phyloP scores from a whole-genome alignment of 2,888 invertebrate genomes.

The Drosophila heteroneura region DNA sequence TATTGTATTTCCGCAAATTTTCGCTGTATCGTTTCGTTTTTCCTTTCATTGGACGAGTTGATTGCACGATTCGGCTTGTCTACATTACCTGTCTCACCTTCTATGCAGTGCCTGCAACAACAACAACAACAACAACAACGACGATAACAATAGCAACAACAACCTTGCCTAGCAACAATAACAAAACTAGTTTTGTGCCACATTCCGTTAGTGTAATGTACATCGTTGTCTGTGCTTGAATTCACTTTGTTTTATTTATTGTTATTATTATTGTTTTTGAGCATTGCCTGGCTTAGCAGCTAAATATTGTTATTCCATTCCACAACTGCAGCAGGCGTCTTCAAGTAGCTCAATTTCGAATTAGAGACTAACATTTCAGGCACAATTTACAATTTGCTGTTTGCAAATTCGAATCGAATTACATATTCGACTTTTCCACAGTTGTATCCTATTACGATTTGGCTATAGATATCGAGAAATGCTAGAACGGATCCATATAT shows the following conservation, averaged over 20 bases:
- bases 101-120: constrained; percentile 28
- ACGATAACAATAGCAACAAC: constrained; percentile 8
- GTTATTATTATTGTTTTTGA: background rate
- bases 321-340: background rate
- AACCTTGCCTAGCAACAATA: constrained; percentile 44
- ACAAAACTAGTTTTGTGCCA: constrained; percentile 50
- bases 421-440: background rate
- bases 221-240: constrained; percentile 9
- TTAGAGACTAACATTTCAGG: background rate
- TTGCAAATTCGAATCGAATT: background rate
- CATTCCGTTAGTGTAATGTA: constrained; percentile 57
- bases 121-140: constrained; percentile 17
- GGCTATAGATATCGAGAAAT: background rate
- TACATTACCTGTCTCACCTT: constrained; percentile 52
- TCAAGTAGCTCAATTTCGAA: background rate
- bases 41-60: constrained; percentile 53
- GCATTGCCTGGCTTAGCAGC: background rate
- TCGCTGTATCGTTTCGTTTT: constrained; percentile 41
- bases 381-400: background rate
- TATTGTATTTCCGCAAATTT: constrained; percentile 52
- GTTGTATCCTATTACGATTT: background rate
- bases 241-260: constrained; percentile 6
- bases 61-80: constrained; percentile 51
- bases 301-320: background rate
- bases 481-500: background rate